phyloP scores from a whole-genome alignment of 2,113 vertebrate species.

The Pseudopipra pipra region DNA sequence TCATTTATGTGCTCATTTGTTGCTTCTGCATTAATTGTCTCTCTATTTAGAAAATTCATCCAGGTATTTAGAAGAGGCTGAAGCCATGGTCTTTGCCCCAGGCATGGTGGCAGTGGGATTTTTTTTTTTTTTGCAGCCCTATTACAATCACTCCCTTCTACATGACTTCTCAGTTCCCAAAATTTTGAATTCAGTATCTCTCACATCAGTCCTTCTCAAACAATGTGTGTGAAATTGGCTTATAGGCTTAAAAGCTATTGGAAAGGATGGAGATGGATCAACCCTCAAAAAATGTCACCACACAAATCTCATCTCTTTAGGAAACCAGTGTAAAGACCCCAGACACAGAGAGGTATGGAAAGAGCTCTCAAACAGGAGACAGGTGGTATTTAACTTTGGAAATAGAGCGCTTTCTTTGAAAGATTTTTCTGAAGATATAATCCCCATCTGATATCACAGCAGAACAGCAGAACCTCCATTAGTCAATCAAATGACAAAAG shows the following conservation, averaged over 20 bases:
- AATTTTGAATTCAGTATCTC: not conserved
- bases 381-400: not conserved
- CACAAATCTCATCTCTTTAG: not conserved
- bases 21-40: not conserved
- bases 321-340: not conserved
- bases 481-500: not conserved
- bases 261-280: not conserved
- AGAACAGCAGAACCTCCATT: not conserved
- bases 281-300: not conserved
- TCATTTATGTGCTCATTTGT: not conserved
- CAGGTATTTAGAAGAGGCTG: not conserved
- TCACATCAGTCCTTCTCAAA: not conserved
- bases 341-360: not conserved
- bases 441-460: not conserved
- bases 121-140: not conserved
- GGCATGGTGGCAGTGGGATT: not conserved
- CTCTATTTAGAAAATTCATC: not conserved
- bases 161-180: not conserved
- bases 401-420: not conserved
- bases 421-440: not conserved
- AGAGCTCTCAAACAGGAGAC: not conserved
- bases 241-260: not conserved
- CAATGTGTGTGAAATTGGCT: not conserved
- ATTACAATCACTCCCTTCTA: not conserved
- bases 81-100: not conserved